Evolutionary conservation across 1,140 invertebrate genomes (phyloP), one percentile per base, ranked within the genome.

Genomic region (Eriocheir sinensis): DNA sequence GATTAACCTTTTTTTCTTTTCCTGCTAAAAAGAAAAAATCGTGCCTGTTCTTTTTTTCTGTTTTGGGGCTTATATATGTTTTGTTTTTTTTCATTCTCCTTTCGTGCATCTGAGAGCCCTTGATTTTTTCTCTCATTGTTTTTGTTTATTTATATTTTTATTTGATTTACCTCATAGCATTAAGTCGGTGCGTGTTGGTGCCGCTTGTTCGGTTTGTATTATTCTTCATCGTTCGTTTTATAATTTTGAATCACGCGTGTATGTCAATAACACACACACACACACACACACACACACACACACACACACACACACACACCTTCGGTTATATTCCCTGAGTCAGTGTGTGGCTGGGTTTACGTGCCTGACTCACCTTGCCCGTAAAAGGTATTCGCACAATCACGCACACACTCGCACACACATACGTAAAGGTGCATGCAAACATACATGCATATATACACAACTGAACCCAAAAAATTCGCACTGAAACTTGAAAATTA

Each of bases 211-310:
- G 4, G 6, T 81, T 6, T 27, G n/a, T 81, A 6, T 81, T 6
- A 6, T 81, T 6, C 21, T 81, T 12, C 27, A 15, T 12, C 27
- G 9, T 12, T 72, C 27, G 27, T 72, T 72, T 72, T 72, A 15
- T 72, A 72, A 15, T 72, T 12, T 72, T 72, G 27, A 72, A 72
- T 27, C 53, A 72, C 9, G 53, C 9, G 53, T 12, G 27, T 12
- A 72, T 12, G 53, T 12, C 9, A 15, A 72, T 27, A 9, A 72
- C 34, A 81, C 34, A 81, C 34, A 32, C 80, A 81, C 80, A 81
- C 80, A 81, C 80, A 81, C 80, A 81, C 80, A 81, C 80, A 81
- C 53, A 72, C 53, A 72, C 53, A 72, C 53, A 72, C 53, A 72
- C 53, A 72, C 53, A 72, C 53, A 72, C 53, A 72, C 53, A 72